Base-by-base conservation (phyloP, 2,113 vertebrate genomes). In the Menura novaehollandiae region DNA sequence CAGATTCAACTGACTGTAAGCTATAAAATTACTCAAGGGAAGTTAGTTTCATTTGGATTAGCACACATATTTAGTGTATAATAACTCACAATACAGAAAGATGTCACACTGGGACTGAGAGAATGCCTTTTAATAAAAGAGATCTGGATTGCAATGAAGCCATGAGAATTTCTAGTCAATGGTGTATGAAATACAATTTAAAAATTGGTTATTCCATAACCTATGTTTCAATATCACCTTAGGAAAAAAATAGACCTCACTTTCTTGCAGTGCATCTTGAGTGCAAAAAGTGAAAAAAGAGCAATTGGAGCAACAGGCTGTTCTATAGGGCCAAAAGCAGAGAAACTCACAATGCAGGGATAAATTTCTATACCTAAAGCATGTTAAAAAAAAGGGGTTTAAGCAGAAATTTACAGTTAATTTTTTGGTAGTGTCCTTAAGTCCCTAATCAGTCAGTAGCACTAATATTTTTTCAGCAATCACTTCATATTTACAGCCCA, bases 1-100 rank as follows among this genome's bases (percentile, higher is more conserved):
- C 68, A 76, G 69, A 96, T 91, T 72, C 35, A 78, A 35, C 66
- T 91, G 81, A 94, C 78, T 92, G 72, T 85, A 96, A 58, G 78
- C 49, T 94, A 96, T 95, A 93, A 89, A 96, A 97, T 91, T 79
- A 88, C 91, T 83, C 81, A 37, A 75, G 93, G 82, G 90, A 95
- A 92, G 86, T 92, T 86, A 81, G 90, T 96, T 96, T 97, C 93
- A 90, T 97, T 91, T 97, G 91, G 82, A 95, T 97, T 97, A 96
- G 90, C 81, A 91, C 88, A 66, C 43, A 86, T 74, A 93, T 94
- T 96, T 96, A 96, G 88, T 91, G 78, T 88, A 83, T 94, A 94
- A 93, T 95, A 96, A 96, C 67, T 94, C 88, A 93, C 74, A 78
- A 53, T 89, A 92, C 4, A 10, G 84, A 96, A 90, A 80, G 51